Percentiles rank a stretch among this genome's conserved stretches.
Evolutionary conservation across 2,888 invertebrate genomes (phyloP).

Genomic region (Sarcophaga carnaria): DNA sequence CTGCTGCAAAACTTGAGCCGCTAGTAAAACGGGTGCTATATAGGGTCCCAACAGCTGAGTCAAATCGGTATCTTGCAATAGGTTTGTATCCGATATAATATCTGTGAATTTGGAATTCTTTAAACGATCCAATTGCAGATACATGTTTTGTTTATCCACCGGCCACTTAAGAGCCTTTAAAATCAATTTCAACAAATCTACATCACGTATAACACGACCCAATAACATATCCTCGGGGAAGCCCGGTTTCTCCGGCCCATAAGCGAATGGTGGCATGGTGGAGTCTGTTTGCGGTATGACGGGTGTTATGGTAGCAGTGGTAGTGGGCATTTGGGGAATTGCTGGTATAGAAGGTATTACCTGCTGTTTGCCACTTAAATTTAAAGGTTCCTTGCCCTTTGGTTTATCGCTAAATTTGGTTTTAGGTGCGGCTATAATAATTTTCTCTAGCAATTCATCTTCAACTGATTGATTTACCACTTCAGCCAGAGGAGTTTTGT

Average conservation of each 20-base stretch:
- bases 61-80: slow-evolving; percentile 80
- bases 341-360: neutral
- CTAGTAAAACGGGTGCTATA: slow-evolving; percentile 75
- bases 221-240: slow-evolving; percentile 78
- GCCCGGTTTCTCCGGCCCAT: slow-evolving; percentile 55
- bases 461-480: slow-evolving; percentile 34
- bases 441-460: slow-evolving; percentile 63
- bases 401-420: slow-evolving; percentile 30
- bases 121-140: slow-evolving; percentile 77
- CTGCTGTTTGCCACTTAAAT: slow-evolving; percentile 38
- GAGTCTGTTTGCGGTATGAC: slow-evolving; percentile 17
- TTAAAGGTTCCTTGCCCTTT: slow-evolving; percentile 49
- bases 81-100: slow-evolving; percentile 79
- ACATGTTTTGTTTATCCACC: slow-evolving; percentile 75
- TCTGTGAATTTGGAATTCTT: slow-evolving; percentile 79
- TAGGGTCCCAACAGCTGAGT: slow-evolving; percentile 80
- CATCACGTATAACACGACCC: slow-evolving; percentile 80
- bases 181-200: slow-evolving; percentile 80
- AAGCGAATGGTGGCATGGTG: slow-evolving; percentile 30
- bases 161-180: slow-evolving; percentile 81
- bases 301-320: slow-evolving; percentile 48
- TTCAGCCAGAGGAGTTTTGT: slow-evolving; percentile 42
- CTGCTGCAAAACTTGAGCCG: slow-evolving; percentile 75
- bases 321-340: slow-evolving; percentile 69
- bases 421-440: slow-evolving; percentile 65